A percentile compares a stretch with the other conserved stretches of the same genome.
These are phyloP conservation scores for Anagyrus pseudococci DNA, from an alignment of 2,888 invertebrate species.

Conservation along the genomic window DNA sequence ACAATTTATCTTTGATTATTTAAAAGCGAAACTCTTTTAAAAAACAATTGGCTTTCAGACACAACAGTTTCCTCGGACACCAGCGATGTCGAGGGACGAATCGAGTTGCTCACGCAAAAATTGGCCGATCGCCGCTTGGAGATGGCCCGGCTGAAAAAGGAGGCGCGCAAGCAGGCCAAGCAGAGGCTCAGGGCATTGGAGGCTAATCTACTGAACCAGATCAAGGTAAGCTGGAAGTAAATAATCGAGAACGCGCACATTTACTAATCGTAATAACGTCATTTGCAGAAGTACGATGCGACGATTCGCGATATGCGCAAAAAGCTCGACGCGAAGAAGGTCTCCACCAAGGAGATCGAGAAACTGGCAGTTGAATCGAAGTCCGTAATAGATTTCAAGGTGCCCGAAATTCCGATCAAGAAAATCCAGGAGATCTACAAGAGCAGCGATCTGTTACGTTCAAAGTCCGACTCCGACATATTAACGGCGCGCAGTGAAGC, in stretches of 20 bases:
- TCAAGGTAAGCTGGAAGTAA: conserved; percentile 48
- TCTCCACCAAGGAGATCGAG: conserved; percentile 48
- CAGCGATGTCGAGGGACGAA: conserved; percentile 58
- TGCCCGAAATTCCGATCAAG: conserved; percentile 59
- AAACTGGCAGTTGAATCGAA: conserved; percentile 57
- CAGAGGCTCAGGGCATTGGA: conserved; percentile 56
- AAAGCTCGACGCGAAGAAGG: conserved; percentile 54
- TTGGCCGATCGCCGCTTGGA: conserved; percentile 56
- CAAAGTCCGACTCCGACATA: conserved; percentile 56
- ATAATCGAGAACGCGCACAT: not conserved
- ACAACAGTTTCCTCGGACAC: conserved; percentile 59
- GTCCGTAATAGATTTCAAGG: conserved; percentile 56
- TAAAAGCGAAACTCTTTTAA: conserved; percentile 18
- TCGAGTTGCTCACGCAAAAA: conserved; percentile 57
- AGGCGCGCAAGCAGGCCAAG: conserved; percentile 57
- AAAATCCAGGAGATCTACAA: conserved; percentile 57
- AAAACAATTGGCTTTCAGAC: conserved; percentile 44
- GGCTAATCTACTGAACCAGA: conserved; percentile 57
- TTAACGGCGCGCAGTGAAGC: conserved; percentile 39
- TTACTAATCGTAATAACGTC: not conserved
- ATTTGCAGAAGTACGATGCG: conserved; percentile 55
- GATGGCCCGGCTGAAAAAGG: conserved; percentile 56
- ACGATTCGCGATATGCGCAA: conserved; percentile 59
- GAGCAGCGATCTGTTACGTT: conserved; percentile 53
- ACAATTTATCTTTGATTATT: conserved; percentile 9